Percentiles rank a stretch among this genome's conserved stretches.
Conservation (phyloP, 2,113 vertebrate genomes). For the Mirza zaza region DNA sequence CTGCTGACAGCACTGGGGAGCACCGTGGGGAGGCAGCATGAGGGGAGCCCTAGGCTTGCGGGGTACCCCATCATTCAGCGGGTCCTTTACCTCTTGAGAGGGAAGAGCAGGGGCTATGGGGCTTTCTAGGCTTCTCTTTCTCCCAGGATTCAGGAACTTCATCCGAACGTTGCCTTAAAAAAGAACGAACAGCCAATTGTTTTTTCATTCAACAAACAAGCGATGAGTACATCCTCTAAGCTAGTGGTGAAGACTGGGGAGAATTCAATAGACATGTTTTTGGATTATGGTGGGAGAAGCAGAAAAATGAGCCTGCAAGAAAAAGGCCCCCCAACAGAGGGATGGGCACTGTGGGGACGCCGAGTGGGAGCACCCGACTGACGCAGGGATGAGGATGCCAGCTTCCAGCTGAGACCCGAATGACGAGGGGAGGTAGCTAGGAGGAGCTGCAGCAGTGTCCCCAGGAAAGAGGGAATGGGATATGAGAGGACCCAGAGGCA, state of each 20-base stretch:
- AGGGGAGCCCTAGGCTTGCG: fast-evolving
- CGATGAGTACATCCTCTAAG: background rate
- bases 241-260: background rate
- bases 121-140: background rate
- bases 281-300: background rate
- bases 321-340: background rate
- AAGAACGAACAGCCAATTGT: background rate
- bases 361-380: background rate
- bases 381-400: background rate
- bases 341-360: no score
- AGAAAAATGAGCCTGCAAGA: background rate
- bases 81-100: background rate
- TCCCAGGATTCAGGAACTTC: background rate
- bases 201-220: background rate
- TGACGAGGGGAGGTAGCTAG: background rate
- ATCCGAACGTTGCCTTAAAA: background rate
- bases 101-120: background rate
- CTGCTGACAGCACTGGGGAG: background rate
- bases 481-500: background rate
- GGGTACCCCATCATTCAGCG: background rate
- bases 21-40: background rate
- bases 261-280: background rate
- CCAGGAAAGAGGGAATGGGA: background rate
- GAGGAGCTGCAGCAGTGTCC: background rate
- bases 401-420: background rate